These are phyloP conservation scores for Eupithecia inturbata DNA, from an alignment of 2,888 invertebrate species.

Conservation along the genomic window DNA sequence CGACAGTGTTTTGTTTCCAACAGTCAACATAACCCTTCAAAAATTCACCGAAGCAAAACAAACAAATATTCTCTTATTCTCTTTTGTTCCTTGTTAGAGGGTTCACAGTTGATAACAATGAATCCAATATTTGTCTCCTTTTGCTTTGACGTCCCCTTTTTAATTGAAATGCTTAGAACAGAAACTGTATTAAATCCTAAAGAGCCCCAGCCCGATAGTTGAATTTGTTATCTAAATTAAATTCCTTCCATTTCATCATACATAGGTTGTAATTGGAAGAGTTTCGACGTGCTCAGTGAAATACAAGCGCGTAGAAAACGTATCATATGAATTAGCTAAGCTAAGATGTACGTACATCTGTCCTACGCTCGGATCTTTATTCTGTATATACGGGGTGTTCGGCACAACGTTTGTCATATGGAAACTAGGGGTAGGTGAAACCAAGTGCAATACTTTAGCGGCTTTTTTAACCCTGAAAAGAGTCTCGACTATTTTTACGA, in stretches of 20 bases:
- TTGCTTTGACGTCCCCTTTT: neutral
- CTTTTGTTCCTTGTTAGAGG: slow-evolving; percentile 3
- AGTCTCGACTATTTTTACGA: too few species aligned
- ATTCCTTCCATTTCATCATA: slow-evolving; percentile 22
- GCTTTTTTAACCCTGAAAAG: too few species aligned
- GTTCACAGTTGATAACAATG: slow-evolving; percentile 4
- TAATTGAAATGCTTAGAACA: slow-evolving; percentile 18
- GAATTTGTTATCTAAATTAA: slow-evolving; percentile 35
- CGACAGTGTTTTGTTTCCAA: neutral
- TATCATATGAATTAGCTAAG: slow-evolving; percentile 19
- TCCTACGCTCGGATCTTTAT: neutral
- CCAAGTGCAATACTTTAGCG: too few species aligned
- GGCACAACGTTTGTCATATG: too few species aligned
- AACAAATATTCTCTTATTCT: neutral
- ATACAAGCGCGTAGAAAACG: slow-evolving; percentile 12
- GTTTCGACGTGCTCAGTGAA: slow-evolving; percentile 13
- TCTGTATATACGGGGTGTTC: too few species aligned
- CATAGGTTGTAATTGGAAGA: slow-evolving; percentile 25
- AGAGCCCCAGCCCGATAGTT: slow-evolving; percentile 23
- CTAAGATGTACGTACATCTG: neutral
- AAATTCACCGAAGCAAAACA: neutral
- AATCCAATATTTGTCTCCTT: slow-evolving; percentile 1
- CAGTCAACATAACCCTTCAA: neutral
- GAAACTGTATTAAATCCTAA: slow-evolving; percentile 19
- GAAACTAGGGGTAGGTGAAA: too few species aligned